These are phyloP conservation scores for Hemichromis elongatus DNA, from an alignment of 2,113 vertebrate species.

Conservation along the genomic window DNA sequence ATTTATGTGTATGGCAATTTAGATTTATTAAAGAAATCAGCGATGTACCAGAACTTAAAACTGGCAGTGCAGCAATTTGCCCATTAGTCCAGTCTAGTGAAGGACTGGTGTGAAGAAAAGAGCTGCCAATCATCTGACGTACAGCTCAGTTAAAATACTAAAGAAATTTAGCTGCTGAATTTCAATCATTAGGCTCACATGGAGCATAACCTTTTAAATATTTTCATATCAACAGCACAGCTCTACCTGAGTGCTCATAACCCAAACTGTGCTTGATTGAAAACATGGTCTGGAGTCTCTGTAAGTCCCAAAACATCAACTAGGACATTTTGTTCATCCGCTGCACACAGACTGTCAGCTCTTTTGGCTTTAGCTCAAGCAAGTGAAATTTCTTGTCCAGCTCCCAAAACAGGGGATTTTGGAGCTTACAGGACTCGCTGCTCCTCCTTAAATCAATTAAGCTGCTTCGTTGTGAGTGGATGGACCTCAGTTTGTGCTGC, in stretches of 20 bases:
- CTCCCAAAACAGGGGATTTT: slow-evolving; percentile 57
- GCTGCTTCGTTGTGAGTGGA: not conserved
- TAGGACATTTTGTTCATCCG: slow-evolving; percentile 21
- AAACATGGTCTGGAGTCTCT: not conserved
- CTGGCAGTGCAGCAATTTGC: not conserved
- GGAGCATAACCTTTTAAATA: not conserved
- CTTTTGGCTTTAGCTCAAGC: slow-evolving; percentile 26
- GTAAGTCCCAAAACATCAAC: not conserved
- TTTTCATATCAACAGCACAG: not conserved
- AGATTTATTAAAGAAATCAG: not conserved
- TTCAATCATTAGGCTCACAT: not conserved
- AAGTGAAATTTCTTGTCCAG: slow-evolving; percentile 34
- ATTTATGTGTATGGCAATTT: not conserved
- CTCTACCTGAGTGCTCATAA: not conserved
- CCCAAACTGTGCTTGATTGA: not conserved
- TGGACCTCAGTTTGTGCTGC: not conserved
- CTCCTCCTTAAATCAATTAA: slow-evolving; percentile 60
- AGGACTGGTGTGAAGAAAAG: not conserved
- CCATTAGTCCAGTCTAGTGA: not conserved
- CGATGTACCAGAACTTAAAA: not conserved
- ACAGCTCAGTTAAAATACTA: not conserved
- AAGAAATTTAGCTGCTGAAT: not conserved
- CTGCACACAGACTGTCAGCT: not conserved
- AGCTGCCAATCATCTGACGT: not conserved
- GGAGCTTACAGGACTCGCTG: slow-evolving; percentile 30